Base-by-base conservation (phyloP, 2,797 vertebrate species). In the Tachyglossus aculeatus region DNA sequence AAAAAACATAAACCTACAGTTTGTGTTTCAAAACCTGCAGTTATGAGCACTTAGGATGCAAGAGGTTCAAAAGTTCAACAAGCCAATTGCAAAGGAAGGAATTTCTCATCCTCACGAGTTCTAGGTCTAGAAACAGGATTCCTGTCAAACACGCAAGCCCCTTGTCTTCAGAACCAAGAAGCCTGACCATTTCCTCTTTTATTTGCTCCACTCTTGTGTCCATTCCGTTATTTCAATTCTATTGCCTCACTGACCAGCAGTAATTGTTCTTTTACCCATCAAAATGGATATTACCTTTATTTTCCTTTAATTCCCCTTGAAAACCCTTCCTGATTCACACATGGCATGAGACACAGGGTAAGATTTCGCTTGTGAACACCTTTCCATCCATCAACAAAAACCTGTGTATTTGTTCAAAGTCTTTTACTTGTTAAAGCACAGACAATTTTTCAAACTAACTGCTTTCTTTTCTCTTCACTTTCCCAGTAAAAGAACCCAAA, bases 371-470 rank as follows among this genome's bases (percentile, higher is more conserved):
- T 66, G 4, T 66, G 74, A 67, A 55, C 31, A 33, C 40, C 32
- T 71, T 79, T 34, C 67, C 33, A 47, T 74, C 44, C 65, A 80
- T 82, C 77, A 62, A 71, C 21, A 47, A 68, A 80, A 88, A 69
- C 44, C 21, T 71, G 21, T 36, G 54, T 44, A 66, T 80, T 58
- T 83, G 71, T 77, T 82, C 60, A 81, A 65, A 31, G 52, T 36
- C 64, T 84, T 81, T 51, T 52, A 53, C 74, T 80, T 64, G 69
- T 78, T 60, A 68, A 41, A 36, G 59, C 5, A 61, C 72, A 67
- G 80, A 87, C 72, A 50, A 81, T 81, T 37, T 40, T 36, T 78
- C 44, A 78, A 65, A 57, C 82, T 78, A 79, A 80, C 69, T 38
- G 5, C 3, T 50, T 36, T 32, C 75, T 85, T 74, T 39, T 60